phyloP scores from a whole-genome alignment of 2,888 invertebrate genomes.

The Drosophila tanythrix region DNA sequence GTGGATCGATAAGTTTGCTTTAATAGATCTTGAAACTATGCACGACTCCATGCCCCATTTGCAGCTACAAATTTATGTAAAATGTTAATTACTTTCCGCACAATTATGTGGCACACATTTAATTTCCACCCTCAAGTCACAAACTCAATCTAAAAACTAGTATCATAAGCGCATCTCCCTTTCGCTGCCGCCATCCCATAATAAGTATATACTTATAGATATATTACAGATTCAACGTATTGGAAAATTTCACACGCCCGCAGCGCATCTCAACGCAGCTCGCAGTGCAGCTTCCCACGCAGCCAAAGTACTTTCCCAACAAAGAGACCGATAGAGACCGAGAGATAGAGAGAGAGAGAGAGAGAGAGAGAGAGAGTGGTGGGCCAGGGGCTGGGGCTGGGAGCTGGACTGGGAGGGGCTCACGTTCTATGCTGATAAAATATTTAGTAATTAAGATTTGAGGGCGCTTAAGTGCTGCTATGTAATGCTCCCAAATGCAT shows the following conservation, averaged over 20 bases:
- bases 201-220: constrained; percentile 22
- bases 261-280: constrained; percentile 30
- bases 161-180: not conserved
- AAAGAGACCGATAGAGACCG: not conserved
- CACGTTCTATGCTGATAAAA: constrained; percentile 50
- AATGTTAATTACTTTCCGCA: constrained; percentile 70
- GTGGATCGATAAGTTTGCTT: constrained; percentile 4
- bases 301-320: constrained; percentile 31
- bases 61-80: constrained; percentile 52
- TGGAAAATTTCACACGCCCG: constrained; percentile 76
- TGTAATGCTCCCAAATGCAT: constrained; percentile 20
- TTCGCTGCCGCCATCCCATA: not conserved
- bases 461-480: constrained; percentile 48
- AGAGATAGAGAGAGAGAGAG: not conserved
- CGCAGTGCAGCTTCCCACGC: constrained; percentile 68
- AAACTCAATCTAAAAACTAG: constrained; percentile 25
- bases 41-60: constrained; percentile 30
- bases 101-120: constrained; percentile 56
- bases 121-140: constrained; percentile 17
- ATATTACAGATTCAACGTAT: constrained; percentile 65
- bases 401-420: constrained; percentile 20
- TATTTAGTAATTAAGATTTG: constrained; percentile 64
- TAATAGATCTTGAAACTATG: not conserved
- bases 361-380: not conserved
- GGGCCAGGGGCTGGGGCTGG: not conserved